These are phyloP conservation scores for Melanotaenia nigrans DNA, from an alignment of 2,797 vertebrate genomes.

Conservation along the genomic window DNA sequence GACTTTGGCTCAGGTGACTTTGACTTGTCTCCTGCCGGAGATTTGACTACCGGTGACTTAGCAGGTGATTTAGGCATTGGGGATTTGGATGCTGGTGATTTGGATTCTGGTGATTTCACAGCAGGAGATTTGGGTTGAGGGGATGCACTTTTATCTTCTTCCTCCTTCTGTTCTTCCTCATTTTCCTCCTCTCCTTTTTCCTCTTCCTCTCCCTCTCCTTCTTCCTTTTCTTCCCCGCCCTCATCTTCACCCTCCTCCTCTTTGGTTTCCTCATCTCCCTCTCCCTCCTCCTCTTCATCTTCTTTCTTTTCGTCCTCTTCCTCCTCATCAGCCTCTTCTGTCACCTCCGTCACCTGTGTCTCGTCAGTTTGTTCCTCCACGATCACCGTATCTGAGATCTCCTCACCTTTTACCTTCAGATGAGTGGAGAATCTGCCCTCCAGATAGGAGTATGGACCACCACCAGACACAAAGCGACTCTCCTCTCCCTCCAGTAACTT, in stretches of 20 bases:
- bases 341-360: conserved; percentile 88
- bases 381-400: conserved; percentile 91
- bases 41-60: conserved; percentile 62
- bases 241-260: conserved; percentile 59
- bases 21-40: conserved; percentile 60
- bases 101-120: conserved; percentile 66
- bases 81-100: conserved; percentile 68
- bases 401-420: conserved; percentile 89
- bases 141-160: conserved; percentile 50
- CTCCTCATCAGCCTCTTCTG: conserved; percentile 90
- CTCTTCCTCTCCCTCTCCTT: conserved; percentile 36
- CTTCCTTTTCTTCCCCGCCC: conserved; percentile 44
- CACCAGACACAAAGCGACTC: conserved; percentile 86
- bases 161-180: conserved; percentile 27
- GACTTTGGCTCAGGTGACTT: conserved; percentile 74
- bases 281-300: conserved; percentile 44
- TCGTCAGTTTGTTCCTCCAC: conserved; percentile 94
- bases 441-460: conserved; percentile 84
- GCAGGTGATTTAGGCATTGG: conserved; percentile 69
- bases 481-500: conserved; percentile 95
- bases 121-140: conserved; percentile 64
- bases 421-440: conserved; percentile 82
- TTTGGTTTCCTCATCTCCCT: conserved; percentile 53
- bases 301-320: conserved; percentile 80
- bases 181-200: conserved; percentile 22